phyloP scores from a whole-genome alignment of 2,113 vertebrate species.

The Bubo scandiacus region DNA sequence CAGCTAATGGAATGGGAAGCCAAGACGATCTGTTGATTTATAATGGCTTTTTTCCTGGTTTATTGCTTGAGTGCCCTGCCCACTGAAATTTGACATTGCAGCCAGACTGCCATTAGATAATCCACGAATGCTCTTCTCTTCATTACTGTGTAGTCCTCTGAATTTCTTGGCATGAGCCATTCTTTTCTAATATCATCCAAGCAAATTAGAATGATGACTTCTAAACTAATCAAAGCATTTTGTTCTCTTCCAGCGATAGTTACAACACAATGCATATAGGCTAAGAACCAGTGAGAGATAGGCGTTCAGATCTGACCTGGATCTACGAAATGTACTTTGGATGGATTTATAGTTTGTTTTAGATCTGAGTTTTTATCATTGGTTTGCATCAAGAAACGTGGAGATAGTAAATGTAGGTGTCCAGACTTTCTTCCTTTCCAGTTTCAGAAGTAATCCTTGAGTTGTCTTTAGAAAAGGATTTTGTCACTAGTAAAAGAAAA shows the following conservation, averaged over 20 bases:
- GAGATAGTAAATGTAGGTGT: constrained; percentile 45
- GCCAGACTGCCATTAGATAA: constrained; percentile 32
- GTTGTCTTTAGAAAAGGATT: constrained; percentile 24
- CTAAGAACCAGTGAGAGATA: neutral
- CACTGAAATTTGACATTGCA: constrained; percentile 32
- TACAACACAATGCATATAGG: neutral
- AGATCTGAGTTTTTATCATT: neutral
- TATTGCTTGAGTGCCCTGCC: constrained; percentile 51
- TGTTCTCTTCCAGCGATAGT: neutral
- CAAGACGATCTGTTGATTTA: constrained; percentile 37
- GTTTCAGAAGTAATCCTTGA: constrained; percentile 16
- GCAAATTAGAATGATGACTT: constrained; percentile 1
- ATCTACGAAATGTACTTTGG: constrained; percentile 12
- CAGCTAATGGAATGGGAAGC: constrained; percentile 51
- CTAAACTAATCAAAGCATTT: neutral
- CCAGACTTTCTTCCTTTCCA: constrained; percentile 2
- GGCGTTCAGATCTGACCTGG: neutral
- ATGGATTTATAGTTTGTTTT: constrained; percentile 27
- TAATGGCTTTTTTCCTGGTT: constrained; percentile 48
- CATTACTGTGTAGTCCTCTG: neutral
- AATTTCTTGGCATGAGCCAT: neutral
- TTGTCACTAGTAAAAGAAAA: neutral
- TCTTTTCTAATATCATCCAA: neutral
- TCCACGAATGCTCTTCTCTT: neutral
- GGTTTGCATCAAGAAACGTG: constrained; percentile 29